A percentile compares a stretch with the other conserved stretches of the same genome.
These are phyloP conservation scores for Marmota monax DNA, from an alignment of 2,113 vertebrate genomes.

Conservation along the genomic window DNA sequence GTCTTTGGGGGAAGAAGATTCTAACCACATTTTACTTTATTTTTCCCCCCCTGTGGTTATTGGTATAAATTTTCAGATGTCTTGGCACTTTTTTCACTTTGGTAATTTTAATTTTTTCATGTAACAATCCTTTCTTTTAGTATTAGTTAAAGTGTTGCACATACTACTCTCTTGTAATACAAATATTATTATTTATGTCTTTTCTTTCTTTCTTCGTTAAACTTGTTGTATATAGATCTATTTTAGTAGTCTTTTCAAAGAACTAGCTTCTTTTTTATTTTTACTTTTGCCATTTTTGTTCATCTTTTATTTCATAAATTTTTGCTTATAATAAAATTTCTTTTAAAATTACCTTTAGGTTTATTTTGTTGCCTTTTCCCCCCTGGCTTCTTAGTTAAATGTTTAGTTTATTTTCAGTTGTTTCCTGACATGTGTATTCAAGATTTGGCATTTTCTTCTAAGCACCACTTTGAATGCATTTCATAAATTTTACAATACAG, in stretches of 20 bases:
- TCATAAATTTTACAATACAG: neutral
- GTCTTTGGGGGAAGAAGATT: neutral
- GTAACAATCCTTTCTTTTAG: neutral
- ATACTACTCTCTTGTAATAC: neutral
- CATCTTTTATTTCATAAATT: neutral
- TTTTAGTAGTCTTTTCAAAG: neutral
- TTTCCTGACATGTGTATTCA: neutral
- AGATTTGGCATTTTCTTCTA: neutral
- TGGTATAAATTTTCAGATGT: neutral
- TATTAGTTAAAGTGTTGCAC: neutral
- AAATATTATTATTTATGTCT: conserved; percentile 12
- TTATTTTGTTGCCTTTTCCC: neutral
- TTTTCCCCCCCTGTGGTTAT: neutral
- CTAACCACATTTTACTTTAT: neutral
- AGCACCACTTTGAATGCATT: neutral
- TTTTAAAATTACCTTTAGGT: neutral
- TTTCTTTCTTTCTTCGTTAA: neutral
- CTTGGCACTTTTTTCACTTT: neutral
- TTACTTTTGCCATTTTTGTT: neutral
- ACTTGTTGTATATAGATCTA: neutral
- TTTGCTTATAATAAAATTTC: neutral
- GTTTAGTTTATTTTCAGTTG: neutral
- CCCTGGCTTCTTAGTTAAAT: neutral
- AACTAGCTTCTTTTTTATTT: neutral
- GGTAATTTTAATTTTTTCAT: neutral